These are phyloP conservation scores for Lerema accius DNA, from an alignment of 1,140 invertebrate genomes.

Conservation along the genomic window DNA sequence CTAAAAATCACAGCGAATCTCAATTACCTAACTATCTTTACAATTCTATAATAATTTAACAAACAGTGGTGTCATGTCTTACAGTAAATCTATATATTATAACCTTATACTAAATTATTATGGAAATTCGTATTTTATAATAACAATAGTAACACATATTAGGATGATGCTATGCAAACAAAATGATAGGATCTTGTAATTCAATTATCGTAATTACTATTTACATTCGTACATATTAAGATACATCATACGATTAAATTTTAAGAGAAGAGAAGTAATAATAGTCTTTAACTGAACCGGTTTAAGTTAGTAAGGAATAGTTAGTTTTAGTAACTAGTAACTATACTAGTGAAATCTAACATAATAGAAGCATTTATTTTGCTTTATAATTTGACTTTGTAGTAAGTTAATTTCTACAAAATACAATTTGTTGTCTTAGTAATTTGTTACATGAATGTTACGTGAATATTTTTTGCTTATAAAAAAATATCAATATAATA, in stretches of 20 bases:
- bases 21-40: slow-evolving; percentile 55
- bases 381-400: neutral
- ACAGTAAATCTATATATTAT: slow-evolving; percentile 36
- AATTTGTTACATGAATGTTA: no score
- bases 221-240: no score
- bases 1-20: slow-evolving; percentile 69
- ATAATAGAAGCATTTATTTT: neutral
- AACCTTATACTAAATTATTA: slow-evolving; percentile 42
- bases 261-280: neutral
- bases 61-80: slow-evolving; percentile 56
- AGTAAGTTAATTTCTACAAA: no score
- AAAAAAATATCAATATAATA: no score
- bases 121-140: slow-evolving; percentile 50
- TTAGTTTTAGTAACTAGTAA: neutral
- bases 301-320: neutral
- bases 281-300: neutral
- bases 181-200: neutral
- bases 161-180: slow-evolving; percentile 19
- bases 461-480: no score
- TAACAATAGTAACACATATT: slow-evolving; percentile 25
- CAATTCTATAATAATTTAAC: slow-evolving; percentile 40
- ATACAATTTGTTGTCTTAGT: no score
- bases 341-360: neutral
- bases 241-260: neutral
- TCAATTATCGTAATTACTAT: no score